Percentiles rank a stretch among this genome's conserved stretches.
These are phyloP conservation scores for Dinocampus coccinellae DNA, from an alignment of 2,888 invertebrate species.

Conservation along the genomic window DNA sequence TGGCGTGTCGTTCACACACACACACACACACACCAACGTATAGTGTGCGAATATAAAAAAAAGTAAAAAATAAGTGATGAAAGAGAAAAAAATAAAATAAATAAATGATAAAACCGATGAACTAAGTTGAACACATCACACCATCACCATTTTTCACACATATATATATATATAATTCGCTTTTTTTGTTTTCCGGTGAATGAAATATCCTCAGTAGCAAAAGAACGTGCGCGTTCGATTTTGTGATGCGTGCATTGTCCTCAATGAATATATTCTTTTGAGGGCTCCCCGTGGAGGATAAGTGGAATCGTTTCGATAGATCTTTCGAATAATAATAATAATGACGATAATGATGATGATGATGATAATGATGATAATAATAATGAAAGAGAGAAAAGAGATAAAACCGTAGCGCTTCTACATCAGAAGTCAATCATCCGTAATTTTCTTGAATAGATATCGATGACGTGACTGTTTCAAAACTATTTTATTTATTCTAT, in stretches of 20 bases:
- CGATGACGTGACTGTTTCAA: neutral
- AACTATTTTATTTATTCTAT: neutral
- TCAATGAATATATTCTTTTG: slow-evolving; percentile 40
- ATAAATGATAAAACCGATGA: neutral
- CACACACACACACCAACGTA: neutral
- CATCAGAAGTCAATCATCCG: neutral
- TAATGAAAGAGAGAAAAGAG: neutral
- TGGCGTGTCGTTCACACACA: slow-evolving; percentile 27
- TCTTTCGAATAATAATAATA: slow-evolving; percentile 15
- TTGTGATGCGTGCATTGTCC: slow-evolving; percentile 34
- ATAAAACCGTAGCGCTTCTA: neutral
- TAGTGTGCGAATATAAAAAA: slow-evolving; percentile 25
- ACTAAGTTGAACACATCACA: neutral
- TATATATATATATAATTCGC: slow-evolving; percentile 19
- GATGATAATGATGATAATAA: neutral
- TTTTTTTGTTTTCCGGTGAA: slow-evolving; percentile 63
- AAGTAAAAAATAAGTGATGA: neutral
- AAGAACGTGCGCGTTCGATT: slow-evolving; percentile 10
- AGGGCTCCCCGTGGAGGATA: slow-evolving; percentile 63
- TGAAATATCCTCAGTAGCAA: slow-evolving; percentile 59
- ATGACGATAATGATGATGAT: too few relatives aligned
- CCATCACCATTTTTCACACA: slow-evolving; percentile 1
- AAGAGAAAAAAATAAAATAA: neutral
- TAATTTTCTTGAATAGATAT: neutral
- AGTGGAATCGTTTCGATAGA: slow-evolving; percentile 63